Conservation (phyloP, 2,797 vertebrate species). For the Pseudopleuronectes americanus region DNA sequence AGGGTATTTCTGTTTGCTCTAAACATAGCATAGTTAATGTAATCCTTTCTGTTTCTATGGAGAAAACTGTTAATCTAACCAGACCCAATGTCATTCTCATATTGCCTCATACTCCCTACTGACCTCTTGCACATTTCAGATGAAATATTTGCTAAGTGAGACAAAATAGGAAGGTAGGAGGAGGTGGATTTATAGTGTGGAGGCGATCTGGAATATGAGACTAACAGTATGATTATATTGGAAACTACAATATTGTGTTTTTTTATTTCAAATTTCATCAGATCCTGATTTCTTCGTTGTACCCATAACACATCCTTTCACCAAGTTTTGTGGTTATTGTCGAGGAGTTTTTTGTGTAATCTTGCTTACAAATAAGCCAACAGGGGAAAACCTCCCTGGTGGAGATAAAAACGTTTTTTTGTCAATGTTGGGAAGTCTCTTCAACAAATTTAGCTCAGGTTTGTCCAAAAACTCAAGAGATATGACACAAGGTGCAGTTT, state of each 20-base stretch:
- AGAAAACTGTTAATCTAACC: constrained; percentile 35
- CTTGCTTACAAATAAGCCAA: too few species aligned
- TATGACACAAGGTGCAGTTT: too few species aligned
- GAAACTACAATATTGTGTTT: not conserved
- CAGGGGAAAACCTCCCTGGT: too few species aligned
- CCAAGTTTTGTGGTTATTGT: too few species aligned
- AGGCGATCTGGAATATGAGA: not conserved
- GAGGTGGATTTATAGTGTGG: constrained; percentile 11
- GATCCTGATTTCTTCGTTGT: too few species aligned
- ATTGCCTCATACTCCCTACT: constrained; percentile 1
- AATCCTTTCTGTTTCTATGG: constrained; percentile 35
- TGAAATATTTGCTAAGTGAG: not conserved
- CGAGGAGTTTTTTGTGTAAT: too few species aligned
- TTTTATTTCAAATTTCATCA: too few species aligned
- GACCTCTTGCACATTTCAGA: not conserved
- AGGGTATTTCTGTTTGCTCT: constrained; percentile 8
- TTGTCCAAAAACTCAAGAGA: too few species aligned
- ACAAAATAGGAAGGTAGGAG: not conserved
- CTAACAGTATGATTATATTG: not conserved
- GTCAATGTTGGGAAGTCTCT: too few species aligned
- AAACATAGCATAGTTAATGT: constrained; percentile 27
- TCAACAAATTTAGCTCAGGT: too few species aligned
- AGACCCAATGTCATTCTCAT: constrained; percentile 32
- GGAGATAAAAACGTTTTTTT: too few species aligned
- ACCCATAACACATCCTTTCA: too few species aligned